Percentiles rank a stretch among this genome's conserved stretches.
phyloP scores from a whole-genome alignment of 2,888 invertebrate species.

The Peribatodes rhomboidaria region DNA sequence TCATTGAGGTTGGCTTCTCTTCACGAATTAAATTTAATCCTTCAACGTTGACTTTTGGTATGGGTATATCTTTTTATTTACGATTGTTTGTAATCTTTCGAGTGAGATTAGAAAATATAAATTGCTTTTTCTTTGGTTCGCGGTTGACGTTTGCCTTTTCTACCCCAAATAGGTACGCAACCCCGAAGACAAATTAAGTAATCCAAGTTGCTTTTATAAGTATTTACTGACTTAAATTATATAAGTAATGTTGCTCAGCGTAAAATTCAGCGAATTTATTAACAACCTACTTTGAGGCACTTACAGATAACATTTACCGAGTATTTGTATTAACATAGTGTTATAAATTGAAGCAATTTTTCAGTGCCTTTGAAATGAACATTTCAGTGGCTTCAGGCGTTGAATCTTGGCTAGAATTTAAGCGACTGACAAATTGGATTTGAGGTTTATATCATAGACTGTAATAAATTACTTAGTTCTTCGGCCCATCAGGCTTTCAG shows the following conservation, averaged over 20 bases:
- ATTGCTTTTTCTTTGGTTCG: no score
- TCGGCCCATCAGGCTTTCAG: slow-evolving; percentile 15
- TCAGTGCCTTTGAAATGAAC: slow-evolving; percentile 37
- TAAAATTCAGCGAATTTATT: slow-evolving; percentile 4
- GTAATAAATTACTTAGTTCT: slow-evolving; percentile 18
- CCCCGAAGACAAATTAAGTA: no score
- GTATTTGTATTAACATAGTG: slow-evolving; percentile 29
- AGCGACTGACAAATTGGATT: slow-evolving; percentile 40
- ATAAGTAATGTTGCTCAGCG: not conserved
- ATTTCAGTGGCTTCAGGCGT: slow-evolving; percentile 32
- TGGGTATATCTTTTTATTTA: not conserved
- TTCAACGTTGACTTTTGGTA: slow-evolving; percentile 3
- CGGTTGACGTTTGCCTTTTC: no score
- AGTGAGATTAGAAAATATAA: not conserved
- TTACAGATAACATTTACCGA: slow-evolving; percentile 16
- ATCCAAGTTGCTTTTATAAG: no score
- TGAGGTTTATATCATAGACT: slow-evolving; percentile 34
- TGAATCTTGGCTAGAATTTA: slow-evolving; percentile 37
- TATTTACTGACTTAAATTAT: not conserved
- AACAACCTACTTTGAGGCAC: slow-evolving; percentile 5
- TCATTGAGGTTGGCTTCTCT: slow-evolving; percentile 61
- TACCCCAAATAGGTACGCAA: no score
- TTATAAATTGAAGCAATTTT: slow-evolving; percentile 38
- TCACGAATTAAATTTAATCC: slow-evolving; percentile 67
- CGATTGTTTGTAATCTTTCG: not conserved